Evolutionary conservation across 2,797 vertebrate genomes (phyloP), one percentile per base, ranked within the genome.

Genomic region (Dryobates pubescens): DNA sequence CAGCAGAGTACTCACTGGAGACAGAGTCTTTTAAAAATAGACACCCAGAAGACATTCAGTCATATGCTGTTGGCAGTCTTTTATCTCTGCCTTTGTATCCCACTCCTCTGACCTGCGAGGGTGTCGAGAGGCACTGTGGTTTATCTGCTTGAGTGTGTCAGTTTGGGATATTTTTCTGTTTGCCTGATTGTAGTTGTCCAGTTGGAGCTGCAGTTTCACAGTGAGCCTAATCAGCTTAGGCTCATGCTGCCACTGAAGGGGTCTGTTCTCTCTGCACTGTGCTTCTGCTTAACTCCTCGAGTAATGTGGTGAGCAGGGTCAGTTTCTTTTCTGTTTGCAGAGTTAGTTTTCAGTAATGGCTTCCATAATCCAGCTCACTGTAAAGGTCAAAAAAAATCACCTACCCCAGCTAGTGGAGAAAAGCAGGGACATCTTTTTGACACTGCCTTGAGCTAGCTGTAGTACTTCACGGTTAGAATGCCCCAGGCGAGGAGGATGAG

Each of bases 1-100:
- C 27, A 72, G 79, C 72, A 74, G 95, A 96, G 82, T 74, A 63
- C 88, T 36, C 82, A 79, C 43, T 75, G 86, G 71, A 92, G 71
- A 86, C n/a, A 20, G 64, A n/a, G 20, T 51, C 45, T 93, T 90
- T 71, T 87, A 82, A 89, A 90, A 92, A 81, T 32, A 93, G 53
- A 34, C 36, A 57, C 63, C 15, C 69, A 45, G 53, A 92, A 90
- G 76, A 68, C n/a, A 41, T 54, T 9, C 34, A 41, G 69, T 84
- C 10, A 0, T 58, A 22, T 62, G 61, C n/a, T 76, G 73, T 94
- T 91, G 88, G 74, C 36, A 73, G 57, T 73, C 29, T 75, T 86
- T 51, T 87, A 54, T 41, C 43, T 23, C 71, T 67, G 17, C 19
- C 27, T 82, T 89, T 13, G 0, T 88, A 51, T 51, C 53, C 38